These are phyloP conservation scores for Hemitrygon akajei DNA, from an alignment of 2,797 vertebrate genomes.

Conservation along the genomic window DNA sequence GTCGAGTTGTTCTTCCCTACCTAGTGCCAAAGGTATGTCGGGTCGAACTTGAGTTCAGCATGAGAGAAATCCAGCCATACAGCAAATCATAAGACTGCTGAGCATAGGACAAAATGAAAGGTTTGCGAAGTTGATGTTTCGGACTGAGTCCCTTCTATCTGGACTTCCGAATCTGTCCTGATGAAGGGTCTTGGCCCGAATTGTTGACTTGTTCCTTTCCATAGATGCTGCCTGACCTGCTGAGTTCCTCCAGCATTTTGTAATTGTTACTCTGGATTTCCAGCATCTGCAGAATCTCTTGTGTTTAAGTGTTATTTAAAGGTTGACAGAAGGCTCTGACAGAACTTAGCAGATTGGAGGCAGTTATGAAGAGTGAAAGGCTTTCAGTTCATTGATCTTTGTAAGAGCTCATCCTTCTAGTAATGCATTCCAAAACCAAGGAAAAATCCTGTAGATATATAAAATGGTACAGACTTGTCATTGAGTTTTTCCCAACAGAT, in stretches of 20 bases:
- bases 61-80: not conserved
- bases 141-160: not conserved
- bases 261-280: too few species aligned
- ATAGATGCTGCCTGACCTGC: too few species aligned
- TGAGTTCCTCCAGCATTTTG: too few species aligned
- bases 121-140: too few species aligned
- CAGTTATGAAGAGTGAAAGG: not conserved
- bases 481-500: not conserved
- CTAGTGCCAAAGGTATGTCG: constrained; percentile 84
- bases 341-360: not conserved
- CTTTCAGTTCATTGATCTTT: too few species aligned
- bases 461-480: not conserved
- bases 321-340: not conserved
- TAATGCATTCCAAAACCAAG: not conserved
- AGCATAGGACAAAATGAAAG: too few species aligned
- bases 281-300: too few species aligned
- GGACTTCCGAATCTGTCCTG: not conserved
- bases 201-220: too few species aligned
- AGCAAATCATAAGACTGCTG: not conserved
- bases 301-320: not conserved
- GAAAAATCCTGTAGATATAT: not conserved
- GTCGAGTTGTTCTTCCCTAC: constrained; percentile 92
- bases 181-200: too few species aligned
- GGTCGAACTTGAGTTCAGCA: not conserved
- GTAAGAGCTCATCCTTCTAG: too few species aligned